These are phyloP conservation scores for Eulemur macaco DNA, from an alignment of 2,113 vertebrate genomes.

Conservation along the genomic window DNA sequence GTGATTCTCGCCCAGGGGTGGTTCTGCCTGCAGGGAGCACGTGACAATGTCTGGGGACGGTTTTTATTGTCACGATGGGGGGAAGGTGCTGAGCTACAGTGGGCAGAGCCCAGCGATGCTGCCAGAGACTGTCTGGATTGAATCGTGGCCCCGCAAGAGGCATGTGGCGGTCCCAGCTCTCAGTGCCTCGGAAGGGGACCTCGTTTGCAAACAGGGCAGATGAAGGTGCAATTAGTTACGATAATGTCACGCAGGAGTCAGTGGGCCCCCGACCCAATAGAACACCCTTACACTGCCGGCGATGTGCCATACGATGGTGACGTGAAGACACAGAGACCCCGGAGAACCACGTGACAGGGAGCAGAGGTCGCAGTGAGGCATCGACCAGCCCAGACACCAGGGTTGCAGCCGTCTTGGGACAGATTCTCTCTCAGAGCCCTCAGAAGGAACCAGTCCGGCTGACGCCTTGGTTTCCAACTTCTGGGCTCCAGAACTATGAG, in stretches of 20 bases:
- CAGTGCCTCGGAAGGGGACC: neutral
- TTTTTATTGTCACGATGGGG: neutral
- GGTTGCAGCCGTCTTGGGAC: fast-evolving
- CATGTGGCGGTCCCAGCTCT: neutral
- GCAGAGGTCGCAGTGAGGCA: neutral
- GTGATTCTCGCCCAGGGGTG: neutral
- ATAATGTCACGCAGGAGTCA: neutral
- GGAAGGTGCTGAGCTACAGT: neutral
- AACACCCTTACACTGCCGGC: neutral
- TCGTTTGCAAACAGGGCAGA: neutral
- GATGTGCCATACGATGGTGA: neutral
- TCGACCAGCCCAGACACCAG: neutral
- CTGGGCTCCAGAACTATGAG: neutral
- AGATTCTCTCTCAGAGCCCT: neutral
- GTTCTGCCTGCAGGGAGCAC: neutral
- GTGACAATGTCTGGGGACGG: neutral
- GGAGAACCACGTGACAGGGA: neutral
- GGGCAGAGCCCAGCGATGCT: neutral
- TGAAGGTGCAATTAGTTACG: neutral
- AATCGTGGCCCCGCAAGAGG: neutral
- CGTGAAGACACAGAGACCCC: neutral
- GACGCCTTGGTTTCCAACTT: neutral
- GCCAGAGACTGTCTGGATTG: neutral
- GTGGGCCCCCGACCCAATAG: neutral
- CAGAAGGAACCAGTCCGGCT: neutral